phyloP scores from a whole-genome alignment of 1,140 invertebrate genomes.

The Metopolophium dirhodum region DNA sequence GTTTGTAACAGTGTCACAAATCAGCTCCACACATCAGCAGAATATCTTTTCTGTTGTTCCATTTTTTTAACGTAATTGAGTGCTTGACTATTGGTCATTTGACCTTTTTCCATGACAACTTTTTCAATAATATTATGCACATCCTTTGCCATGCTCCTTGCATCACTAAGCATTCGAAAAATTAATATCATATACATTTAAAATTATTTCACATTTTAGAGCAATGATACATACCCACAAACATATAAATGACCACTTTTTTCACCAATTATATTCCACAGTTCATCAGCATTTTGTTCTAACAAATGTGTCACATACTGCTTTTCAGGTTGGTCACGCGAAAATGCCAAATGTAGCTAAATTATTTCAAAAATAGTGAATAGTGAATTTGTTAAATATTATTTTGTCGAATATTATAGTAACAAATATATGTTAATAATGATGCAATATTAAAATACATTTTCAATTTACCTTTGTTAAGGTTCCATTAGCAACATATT shows the following conservation, averaged over 20 bases:
- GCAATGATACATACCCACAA: constrained; percentile 85
- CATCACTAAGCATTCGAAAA: constrained; percentile 77
- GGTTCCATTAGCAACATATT: constrained; percentile 79
- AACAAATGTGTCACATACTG: constrained; percentile 95
- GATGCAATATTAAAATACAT: neutral
- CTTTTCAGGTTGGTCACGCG: constrained; percentile 89
- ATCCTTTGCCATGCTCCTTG: constrained; percentile 97
- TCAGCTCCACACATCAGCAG: constrained; percentile 99
- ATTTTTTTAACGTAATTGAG: constrained; percentile 94
- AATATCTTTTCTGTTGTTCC: constrained; percentile 97
- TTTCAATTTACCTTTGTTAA: constrained; percentile 66
- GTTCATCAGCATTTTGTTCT: constrained; percentile 82
- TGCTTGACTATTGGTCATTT: constrained; percentile 84
- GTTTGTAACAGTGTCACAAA: neutral
- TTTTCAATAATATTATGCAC: constrained; percentile 90
- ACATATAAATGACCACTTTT: constrained; percentile 96
- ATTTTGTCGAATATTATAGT: neutral
- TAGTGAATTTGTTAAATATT: constrained; percentile 51
- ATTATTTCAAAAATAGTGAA: constrained; percentile 58
- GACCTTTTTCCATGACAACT: constrained; percentile 85
- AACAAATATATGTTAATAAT: neutral
- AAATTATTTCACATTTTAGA: neutral
- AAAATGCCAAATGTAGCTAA: constrained; percentile 91
- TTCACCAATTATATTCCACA: constrained; percentile 91
- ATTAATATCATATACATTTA: neutral